Evolutionary conservation across 2,888 invertebrate species (phyloP).

Genomic region (Stenodema calcarata): DNA sequence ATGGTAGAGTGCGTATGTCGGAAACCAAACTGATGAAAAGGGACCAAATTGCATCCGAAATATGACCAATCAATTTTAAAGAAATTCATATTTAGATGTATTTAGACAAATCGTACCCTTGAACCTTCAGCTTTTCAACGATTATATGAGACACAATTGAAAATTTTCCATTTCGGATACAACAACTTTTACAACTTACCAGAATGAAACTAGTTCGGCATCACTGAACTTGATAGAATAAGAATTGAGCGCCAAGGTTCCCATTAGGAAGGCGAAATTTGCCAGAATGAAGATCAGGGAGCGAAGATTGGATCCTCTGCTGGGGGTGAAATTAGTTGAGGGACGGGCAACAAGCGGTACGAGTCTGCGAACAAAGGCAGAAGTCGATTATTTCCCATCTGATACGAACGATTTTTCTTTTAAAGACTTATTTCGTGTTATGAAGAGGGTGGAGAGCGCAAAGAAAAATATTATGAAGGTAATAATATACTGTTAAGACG

Average conservation of each 20-base stretch:
- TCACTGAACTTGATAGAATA: too few species aligned
- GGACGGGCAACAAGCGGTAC: neutral
- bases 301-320: neutral
- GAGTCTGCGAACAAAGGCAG: neutral
- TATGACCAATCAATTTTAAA: too few species aligned
- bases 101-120: too few species aligned
- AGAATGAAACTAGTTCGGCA: too few species aligned
- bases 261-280: neutral
- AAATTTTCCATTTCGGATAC: too few species aligned
- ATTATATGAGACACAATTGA: too few species aligned
- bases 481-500: neutral
- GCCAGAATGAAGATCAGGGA: neutral
- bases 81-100: too few species aligned
- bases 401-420: constrained; percentile 11
- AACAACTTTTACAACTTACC: too few species aligned
- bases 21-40: too few species aligned
- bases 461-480: neutral
- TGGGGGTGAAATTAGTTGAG: neutral
- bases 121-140: too few species aligned
- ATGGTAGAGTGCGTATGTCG: too few species aligned
- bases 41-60: too few species aligned
- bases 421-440: neutral
- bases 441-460: neutral
- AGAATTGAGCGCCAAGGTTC: neutral
- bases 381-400: neutral